Base-by-base conservation (phyloP, 35 echinoderm and acorn worm genomes). In the Hemicentrotus pulcherrimus region DNA sequence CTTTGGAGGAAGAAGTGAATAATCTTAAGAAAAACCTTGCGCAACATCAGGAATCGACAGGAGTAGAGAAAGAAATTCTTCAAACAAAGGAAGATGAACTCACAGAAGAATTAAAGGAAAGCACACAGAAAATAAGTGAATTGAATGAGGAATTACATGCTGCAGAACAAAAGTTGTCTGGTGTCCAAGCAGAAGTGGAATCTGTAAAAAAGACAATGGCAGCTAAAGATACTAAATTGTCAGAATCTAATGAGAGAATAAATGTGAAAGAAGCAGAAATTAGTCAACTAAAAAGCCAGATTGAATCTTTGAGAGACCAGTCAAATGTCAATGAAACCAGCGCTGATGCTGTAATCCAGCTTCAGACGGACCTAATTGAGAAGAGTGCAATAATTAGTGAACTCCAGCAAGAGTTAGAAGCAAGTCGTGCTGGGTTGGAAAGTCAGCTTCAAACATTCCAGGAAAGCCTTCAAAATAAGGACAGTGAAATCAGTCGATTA, bases 331-430 rank as follows among this genome's bases (percentile, higher is more conserved):
- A 31, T 58, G 47, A 60, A 90, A 32, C 15, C 30, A 88, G 59
- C 11, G 86, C 5, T 18, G 60, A 31, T 55, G 59, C 46, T 33
- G 30, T 91, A 18, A 60, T 14, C 15, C 28, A 92, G 55, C 60
- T 91, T 46, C 88, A 48, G 35, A 88, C 92, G 94, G 95, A 95
- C 14, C 50, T 94, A 45, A 22, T 92, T 92, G 91, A 94, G 46
- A 96, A 96, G 91, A 94, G 86, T 90, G 28, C 89, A 61, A 94
- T 91, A 94, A 92, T 97, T 8, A 92, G 61, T n/a, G 92, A 97
- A 47, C 86, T 97, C 9, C 94, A 94, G 95, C 59, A 94, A 58
- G 95, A 96, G 78, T 31, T 96, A 5, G 92, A 94, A 4, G 33
- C 30, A 18, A 91, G 70, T 65, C 93, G 85, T 61, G 31, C 30